Conservation (phyloP, 2,888 invertebrate genomes). For the Cepaea hortensis region DNA sequence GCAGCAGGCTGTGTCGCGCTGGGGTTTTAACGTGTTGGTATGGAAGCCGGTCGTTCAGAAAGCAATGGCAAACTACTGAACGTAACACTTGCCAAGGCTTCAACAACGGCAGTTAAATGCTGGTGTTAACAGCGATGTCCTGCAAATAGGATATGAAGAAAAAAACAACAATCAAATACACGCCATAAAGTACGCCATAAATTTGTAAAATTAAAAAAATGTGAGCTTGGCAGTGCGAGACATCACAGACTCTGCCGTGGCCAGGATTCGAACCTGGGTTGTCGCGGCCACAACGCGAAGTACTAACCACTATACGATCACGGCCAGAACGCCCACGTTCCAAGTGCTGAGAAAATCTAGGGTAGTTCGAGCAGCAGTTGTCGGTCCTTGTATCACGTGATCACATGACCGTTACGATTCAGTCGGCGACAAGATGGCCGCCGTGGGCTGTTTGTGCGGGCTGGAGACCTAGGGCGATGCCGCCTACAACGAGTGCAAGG, state of each 20-base stretch:
- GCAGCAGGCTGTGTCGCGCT: too few relatives aligned
- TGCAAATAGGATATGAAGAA: too few relatives aligned
- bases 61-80: too few relatives aligned
- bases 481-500: neutral
- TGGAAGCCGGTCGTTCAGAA: too few relatives aligned
- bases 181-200: too few relatives aligned
- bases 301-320: slow-evolving; percentile 14
- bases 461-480: neutral
- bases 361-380: neutral
- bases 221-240: slow-evolving; percentile 11
- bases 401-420: neutral
- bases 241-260: neutral
- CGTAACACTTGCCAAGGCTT: too few relatives aligned
- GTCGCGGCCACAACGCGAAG: slow-evolving; percentile 5
- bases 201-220: neutral
- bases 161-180: too few relatives aligned
- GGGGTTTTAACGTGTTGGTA: too few relatives aligned
- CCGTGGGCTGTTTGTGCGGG: neutral
- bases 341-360: neutral
- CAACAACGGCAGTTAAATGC: too few relatives aligned
- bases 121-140: too few relatives aligned
- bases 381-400: neutral
- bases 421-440: neutral
- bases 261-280: slow-evolving; percentile 11
- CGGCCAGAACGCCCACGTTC: neutral